A percentile compares a stretch with the other conserved stretches of the same genome.
phyloP scores from a whole-genome alignment of 2,797 vertebrate genomes.

The Syngnathus acus region DNA sequence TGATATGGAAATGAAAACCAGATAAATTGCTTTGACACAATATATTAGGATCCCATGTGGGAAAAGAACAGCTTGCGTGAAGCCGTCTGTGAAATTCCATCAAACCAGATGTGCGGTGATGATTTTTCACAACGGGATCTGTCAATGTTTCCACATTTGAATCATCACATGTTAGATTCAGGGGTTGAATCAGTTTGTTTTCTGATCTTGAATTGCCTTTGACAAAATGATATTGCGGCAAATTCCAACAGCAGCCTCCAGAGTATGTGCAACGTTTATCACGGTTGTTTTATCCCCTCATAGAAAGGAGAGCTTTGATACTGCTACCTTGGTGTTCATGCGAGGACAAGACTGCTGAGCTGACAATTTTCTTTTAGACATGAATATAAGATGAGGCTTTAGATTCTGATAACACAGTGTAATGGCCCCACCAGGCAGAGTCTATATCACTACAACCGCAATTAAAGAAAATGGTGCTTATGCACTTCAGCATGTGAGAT shows the following conservation, averaged over 20 bases:
- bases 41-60: constrained; percentile 23
- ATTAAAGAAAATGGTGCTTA: background rate
- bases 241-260: constrained; percentile 50
- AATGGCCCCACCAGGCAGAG: constrained; percentile 20
- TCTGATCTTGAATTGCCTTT: constrained; percentile 48
- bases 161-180: constrained; percentile 43
- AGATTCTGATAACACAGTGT: constrained; percentile 36
- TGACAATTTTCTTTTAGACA: constrained; percentile 46
- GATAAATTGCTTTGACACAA: constrained; percentile 30
- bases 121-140: background rate
- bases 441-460: constrained; percentile 16
- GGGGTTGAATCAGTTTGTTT: constrained; percentile 47
- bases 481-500: background rate
- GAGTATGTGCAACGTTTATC: constrained; percentile 50
- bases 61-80: constrained; percentile 11
- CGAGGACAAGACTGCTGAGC: constrained; percentile 49
- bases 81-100: constrained; percentile 19
- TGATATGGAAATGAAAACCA: constrained; percentile 32
- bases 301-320: constrained; percentile 56
- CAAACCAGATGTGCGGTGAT: constrained; percentile 10
- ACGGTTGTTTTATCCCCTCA: constrained; percentile 27
- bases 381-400: constrained; percentile 52
- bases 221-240: constrained; percentile 48
- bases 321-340: constrained; percentile 27
- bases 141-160: constrained; percentile 31